Evolutionary conservation across 2,888 invertebrate species (phyloP), one percentile per base, ranked within the genome.

Genomic region (Ceraclea dissimilis): DNA sequence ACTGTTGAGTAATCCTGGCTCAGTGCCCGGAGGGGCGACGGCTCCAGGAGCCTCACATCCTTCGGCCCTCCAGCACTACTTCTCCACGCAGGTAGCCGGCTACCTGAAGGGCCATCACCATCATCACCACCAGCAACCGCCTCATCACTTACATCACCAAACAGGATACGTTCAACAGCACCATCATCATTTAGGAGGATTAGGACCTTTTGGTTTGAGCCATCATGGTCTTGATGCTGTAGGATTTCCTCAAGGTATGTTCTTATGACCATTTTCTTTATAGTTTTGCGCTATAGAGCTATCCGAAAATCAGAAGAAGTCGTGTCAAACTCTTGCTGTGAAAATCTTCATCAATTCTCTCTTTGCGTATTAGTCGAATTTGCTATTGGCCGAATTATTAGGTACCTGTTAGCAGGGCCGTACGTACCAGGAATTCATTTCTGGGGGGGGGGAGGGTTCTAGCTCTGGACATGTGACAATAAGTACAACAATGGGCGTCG

Each of bases 31-130:
- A 46, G 72, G 75, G 57, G 69, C 74, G 34, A 68, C 70, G 10
- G 67, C 71, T 1, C 71, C 71, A 48, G 73, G 73, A 31, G 64
- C 73, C 59, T 73, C 73, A 21, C 48, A 56, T 72, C 72, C 81
- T 2, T 80, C 82, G 56, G 79, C 78, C 2, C 69, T 76, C 2
- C 78, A 76, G 56, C 78, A 79, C 64, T 80, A 78, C 66, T 80
- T 79, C 67, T 80, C 79, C 21, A 69, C 72, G 19, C 73, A 72
- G 17, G 69, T 71, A 69, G 70, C 70, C 20, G 70, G 70, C 56
- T 81, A 81, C 63, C 69, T 80, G 66, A 80, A 79, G 68, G 79
- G 77, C 65, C 80, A 80, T 46, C 75, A 75, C 58, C 77, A 78
- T 49, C 65, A 78, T 21, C 78, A 73, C 62, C 78, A 74, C 1